Percentiles rank a stretch among this genome's conserved stretches.
Conservation (phyloP, 2,888 invertebrate species). For the Lacanobia oleracea region DNA sequence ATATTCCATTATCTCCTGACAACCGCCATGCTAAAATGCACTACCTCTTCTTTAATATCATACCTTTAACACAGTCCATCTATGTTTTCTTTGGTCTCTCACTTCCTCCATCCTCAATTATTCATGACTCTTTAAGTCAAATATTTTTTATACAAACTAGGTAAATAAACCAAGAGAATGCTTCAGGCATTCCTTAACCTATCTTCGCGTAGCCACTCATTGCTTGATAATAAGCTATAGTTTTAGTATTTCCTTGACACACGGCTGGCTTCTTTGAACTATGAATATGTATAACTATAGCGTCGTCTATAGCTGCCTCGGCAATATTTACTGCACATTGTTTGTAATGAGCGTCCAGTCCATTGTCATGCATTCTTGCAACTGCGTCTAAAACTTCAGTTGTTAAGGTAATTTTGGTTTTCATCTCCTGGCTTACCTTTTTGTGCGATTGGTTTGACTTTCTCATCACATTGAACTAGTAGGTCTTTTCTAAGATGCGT, state of each 20-base stretch:
- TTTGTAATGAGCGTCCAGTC: slow-evolving; percentile 48
- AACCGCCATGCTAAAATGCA: background rate
- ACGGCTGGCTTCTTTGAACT: slow-evolving; percentile 61
- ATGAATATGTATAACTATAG: slow-evolving; percentile 33
- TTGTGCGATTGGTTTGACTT: no score
- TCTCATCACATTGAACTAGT: no score
- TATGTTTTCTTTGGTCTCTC: background rate
- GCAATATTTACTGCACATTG: slow-evolving; percentile 63
- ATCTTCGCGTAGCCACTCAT: slow-evolving; percentile 19
- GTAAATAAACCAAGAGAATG: background rate
- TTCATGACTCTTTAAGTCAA: background rate
- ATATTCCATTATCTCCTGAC: no score
- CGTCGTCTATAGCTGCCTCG: slow-evolving; percentile 18
- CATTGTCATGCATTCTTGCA: slow-evolving; percentile 46
- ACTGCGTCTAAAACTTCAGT: background rate
- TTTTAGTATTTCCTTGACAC: slow-evolving; percentile 66
- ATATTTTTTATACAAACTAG: background rate
- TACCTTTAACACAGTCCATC: background rate
- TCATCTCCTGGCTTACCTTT: background rate
- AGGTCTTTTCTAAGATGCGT: background rate
- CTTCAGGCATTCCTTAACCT: slow-evolving; percentile 6
- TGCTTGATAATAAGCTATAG: slow-evolving; percentile 45
- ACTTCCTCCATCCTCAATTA: background rate
- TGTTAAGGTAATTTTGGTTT: background rate
- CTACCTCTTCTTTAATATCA: background rate